Evolutionary conservation across 1,140 invertebrate species (phyloP).

Genomic region (Rhyzopertha dominica): DNA sequence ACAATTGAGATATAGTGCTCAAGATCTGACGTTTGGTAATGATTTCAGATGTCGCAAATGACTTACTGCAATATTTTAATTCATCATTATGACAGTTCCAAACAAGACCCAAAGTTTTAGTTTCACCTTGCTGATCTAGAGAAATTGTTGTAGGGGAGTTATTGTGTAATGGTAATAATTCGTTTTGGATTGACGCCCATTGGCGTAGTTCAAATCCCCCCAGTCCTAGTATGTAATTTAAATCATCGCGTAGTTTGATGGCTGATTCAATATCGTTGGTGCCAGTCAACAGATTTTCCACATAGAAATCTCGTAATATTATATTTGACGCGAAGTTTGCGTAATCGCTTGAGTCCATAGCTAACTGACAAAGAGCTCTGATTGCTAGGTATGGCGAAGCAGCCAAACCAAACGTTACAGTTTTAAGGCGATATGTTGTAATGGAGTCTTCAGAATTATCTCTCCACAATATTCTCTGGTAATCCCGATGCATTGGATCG

Average conservation of each 20-base stretch:
- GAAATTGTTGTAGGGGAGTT: slow-evolving; percentile 4
- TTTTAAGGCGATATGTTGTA: slow-evolving; percentile 34
- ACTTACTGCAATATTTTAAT: slow-evolving; percentile 23
- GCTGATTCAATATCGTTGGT: neutral
- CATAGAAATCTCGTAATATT: slow-evolving; percentile 38
- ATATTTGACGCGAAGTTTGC: slow-evolving; percentile 30
- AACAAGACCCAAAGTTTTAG: slow-evolving; percentile 21
- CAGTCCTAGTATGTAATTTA: slow-evolving; percentile 4
- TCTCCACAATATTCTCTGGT: slow-evolving; percentile 28
- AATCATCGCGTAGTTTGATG: slow-evolving; percentile 23
- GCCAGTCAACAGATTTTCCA: slow-evolving; percentile 41
- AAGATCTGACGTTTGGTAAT: slow-evolving; percentile 27
- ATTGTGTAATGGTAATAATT: neutral
- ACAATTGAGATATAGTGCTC: slow-evolving; percentile 24
- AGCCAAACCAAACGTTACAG: slow-evolving; percentile 34
- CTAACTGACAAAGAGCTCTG: slow-evolving; percentile 26
- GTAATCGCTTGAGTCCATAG: slow-evolving; percentile 22
- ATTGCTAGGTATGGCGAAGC: slow-evolving; percentile 25
- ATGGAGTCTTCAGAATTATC: slow-evolving; percentile 17
- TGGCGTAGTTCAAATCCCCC: neutral
- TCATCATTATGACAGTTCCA: slow-evolving; percentile 26
- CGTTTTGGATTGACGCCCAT: neutral
- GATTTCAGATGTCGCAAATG: slow-evolving; percentile 7
- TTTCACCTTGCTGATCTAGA: slow-evolving; percentile 1
- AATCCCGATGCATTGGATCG: slow-evolving; percentile 31